Evolutionary conservation across 2,113 vertebrate species (phyloP), one percentile per base, ranked within the genome.

Genomic region (Phylloscopus trochilus): DNA sequence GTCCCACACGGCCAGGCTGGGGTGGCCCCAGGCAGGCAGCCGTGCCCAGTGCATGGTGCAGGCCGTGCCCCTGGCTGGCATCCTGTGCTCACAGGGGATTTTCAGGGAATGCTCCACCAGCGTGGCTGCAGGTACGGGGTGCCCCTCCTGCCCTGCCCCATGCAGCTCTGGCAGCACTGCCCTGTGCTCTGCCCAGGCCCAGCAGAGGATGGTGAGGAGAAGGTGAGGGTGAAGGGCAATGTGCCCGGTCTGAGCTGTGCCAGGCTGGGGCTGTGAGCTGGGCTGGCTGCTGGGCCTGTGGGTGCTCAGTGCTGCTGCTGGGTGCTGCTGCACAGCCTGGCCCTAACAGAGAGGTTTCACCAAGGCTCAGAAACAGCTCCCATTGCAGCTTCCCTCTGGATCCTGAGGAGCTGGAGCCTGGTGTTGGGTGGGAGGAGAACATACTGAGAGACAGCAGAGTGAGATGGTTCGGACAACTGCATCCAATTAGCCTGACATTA

Each of bases 401-500:
- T 69, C 46, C 59, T 22, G 22, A 66, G n/a, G 47, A 64, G 62
- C 62, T 55, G 79, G 35, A 43, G 37, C 49, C 43, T 11, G 4
- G 41, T 16, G n/a, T 33, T 0, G 7, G 49, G 47, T 20, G 63
- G 26, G 39, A 87, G 60, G 43, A 73, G 64, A 74, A n/a, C 0
- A 0, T 3, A 33, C 37, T 39, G 2, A 39, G 69, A n/a, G 52
- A 53, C 56, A 87, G 73, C 2, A 0, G 44, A 78, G 75, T 46
- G 86, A 89, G 59, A 49, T 73, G 91, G 73, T 58, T 95, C 4
- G 76, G 84, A 79, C 74, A 94, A 44, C 87, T 75, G 15, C 1
- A n/a, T 82, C 90, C 96, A 91, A 94, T 96, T 94, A 95, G 78
- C 74, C 66, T 92, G 95, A 94, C 95, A 63, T 92, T 89, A 91